Base-by-base conservation (phyloP, 2,888 invertebrate genomes). In the Colostygia pectinataria region DNA sequence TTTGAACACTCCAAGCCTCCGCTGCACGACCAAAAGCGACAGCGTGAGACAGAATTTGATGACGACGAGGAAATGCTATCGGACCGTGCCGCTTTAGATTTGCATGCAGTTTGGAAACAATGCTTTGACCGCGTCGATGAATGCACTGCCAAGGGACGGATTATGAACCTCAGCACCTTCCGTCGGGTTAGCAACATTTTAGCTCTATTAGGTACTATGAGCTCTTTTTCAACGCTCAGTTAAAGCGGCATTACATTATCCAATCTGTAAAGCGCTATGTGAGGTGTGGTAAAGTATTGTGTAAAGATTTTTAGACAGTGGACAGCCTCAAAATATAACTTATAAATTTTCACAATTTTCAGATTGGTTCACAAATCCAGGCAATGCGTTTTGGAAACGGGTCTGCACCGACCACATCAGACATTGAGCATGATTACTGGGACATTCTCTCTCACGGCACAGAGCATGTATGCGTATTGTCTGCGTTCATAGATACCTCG, bases 401-500 rank as follows among this genome's bases (percentile, higher is more conserved):
- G 1, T 0, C 40, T 0, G 4, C 1, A 0, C 55, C 60, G 1
- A 10, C 49, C 0, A 9, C 53, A 0, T 14, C 37, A 0, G 45
- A 68, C 0, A 93, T 96, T 0, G 98, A 98, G 78, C 91, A 91
- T 0, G 93, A 94, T 40, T 98, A 96, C 75, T 98, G 97, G 97
- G 92, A 92, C 2, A 92, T 95, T 43, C 96, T 98, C 0, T 92
- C 93, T 0, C 91, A 93, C 6, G 92, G 94, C 2, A 92, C 93
- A 12, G 94, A 95, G 57, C 98, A 98, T 70, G 93, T 98, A 8
- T 96, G 96, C 66, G 97, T 98, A 0, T 94, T 96, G 78, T 93
- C 95, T 0, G 97, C 96, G 0, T 95, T 95, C 3, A 95, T 98
- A 24, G 98, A 98, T 82, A 96, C 97, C 0, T 95, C 96, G 24